Conservation (phyloP, 2,113 vertebrate species). For the Meleagris gallopavo region DNA sequence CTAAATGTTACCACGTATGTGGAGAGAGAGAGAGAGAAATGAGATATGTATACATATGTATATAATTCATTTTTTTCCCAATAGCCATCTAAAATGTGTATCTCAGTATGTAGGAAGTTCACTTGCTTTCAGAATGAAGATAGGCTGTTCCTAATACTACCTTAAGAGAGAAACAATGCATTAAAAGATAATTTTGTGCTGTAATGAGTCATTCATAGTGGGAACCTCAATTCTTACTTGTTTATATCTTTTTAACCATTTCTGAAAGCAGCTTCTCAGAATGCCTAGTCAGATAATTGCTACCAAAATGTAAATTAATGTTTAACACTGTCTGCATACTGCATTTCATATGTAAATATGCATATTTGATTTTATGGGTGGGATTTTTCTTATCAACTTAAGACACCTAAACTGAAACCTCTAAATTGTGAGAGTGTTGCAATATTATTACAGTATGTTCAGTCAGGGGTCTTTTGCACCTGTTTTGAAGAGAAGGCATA, state of each 20-base stretch:
- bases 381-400: conserved; percentile 9
- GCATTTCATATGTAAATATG: conserved; percentile 22
- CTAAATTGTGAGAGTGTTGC: neutral
- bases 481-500: neutral
- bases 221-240: neutral
- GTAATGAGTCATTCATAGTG: neutral
- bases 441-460: neutral
- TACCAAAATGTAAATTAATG: conserved; percentile 28
- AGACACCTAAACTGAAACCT: conserved; percentile 1
- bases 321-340: conserved; percentile 39
- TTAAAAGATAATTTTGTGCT: neutral
- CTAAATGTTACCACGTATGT: neutral
- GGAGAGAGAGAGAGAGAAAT: neutral
- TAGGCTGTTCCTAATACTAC: neutral
- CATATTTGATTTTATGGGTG: conserved; percentile 18
- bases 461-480: neutral
- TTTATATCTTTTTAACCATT: conserved; percentile 1
- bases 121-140: neutral
- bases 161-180: neutral
- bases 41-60: neutral
- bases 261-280: conserved; percentile 25
- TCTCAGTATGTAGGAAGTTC: neutral
- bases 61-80: neutral
- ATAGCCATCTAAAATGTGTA: neutral
- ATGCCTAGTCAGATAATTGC: neutral